Evolutionary conservation across 2,797 vertebrate genomes (phyloP).

Genomic region (Sebastes iracundus): DNA sequence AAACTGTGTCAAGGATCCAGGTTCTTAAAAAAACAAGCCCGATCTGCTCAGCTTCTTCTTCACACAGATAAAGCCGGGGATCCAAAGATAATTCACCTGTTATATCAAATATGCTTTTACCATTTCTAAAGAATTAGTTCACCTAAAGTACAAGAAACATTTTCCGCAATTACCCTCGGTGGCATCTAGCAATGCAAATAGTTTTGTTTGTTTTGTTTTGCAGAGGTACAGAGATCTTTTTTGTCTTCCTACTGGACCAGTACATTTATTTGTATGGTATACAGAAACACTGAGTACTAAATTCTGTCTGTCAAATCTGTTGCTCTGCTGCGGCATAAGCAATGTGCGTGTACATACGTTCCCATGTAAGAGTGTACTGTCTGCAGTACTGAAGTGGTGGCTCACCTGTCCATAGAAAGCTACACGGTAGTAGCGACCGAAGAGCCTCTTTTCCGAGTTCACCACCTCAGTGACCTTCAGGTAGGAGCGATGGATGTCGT

Average conservation of each 20-base stretch:
- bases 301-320: not conserved
- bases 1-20: slow-evolving; percentile 18
- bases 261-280: not conserved
- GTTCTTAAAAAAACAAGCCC: not conserved
- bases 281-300: not conserved
- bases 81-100: not conserved
- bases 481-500: slow-evolving; percentile 97
- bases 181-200: not conserved
- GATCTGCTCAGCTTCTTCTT: not conserved
- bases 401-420: slow-evolving; percentile 98
- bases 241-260: not conserved
- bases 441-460: slow-evolving; percentile 95
- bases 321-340: not conserved
- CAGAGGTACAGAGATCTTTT: not conserved
- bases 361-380: not conserved
- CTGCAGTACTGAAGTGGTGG: not conserved
- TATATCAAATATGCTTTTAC: not conserved
- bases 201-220: not conserved
- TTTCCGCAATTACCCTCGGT: not conserved
- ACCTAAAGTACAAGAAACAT: not conserved
- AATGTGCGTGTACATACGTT: not conserved
- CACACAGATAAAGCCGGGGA: not conserved
- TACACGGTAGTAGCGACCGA: slow-evolving; percentile 96
- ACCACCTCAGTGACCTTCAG: slow-evolving; percentile 98
- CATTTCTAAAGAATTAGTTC: not conserved